Conservation (phyloP, 2,888 invertebrate genomes). For the Ceramica pisi region DNA sequence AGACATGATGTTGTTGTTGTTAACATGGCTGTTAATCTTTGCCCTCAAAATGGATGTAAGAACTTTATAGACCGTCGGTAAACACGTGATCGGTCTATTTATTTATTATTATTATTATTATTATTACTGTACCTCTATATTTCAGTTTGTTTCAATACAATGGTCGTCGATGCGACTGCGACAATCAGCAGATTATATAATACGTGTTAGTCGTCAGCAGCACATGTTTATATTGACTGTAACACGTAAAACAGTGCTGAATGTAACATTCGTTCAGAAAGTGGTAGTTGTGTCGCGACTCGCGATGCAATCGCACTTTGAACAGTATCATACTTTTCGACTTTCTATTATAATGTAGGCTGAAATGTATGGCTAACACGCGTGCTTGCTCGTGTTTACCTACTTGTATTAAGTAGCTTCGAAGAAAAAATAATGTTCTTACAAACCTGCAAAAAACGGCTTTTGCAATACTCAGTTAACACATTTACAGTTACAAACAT, state of each 20-base stretch:
- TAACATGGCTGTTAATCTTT: too few relatives aligned
- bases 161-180: not conserved
- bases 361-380: constrained; percentile 6
- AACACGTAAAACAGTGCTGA: constrained; percentile 4
- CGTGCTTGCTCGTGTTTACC: not conserved
- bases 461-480: not conserved
- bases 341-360: constrained; percentile 39
- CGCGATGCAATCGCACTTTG: constrained; percentile 23
- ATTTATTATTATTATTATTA: too few relatives aligned
- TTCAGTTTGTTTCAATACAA: not conserved
- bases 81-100: too few relatives aligned
- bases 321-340: constrained; percentile 41
- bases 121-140: not conserved
- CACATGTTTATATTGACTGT: not conserved
- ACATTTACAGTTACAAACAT: not conserved
- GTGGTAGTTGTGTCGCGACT: constrained; percentile 23
- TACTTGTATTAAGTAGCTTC: not conserved
- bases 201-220: not conserved
- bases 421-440: not conserved
- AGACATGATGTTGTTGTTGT: too few relatives aligned
- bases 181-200: not conserved
- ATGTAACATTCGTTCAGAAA: constrained; percentile 25
- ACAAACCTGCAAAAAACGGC: not conserved
- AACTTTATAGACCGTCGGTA: too few relatives aligned
- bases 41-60: too few relatives aligned